Percentiles rank a stretch among this genome's conserved stretches.
phyloP scores from a whole-genome alignment of 2,888 invertebrate genomes.

The Caenorhabditis wallacei region DNA sequence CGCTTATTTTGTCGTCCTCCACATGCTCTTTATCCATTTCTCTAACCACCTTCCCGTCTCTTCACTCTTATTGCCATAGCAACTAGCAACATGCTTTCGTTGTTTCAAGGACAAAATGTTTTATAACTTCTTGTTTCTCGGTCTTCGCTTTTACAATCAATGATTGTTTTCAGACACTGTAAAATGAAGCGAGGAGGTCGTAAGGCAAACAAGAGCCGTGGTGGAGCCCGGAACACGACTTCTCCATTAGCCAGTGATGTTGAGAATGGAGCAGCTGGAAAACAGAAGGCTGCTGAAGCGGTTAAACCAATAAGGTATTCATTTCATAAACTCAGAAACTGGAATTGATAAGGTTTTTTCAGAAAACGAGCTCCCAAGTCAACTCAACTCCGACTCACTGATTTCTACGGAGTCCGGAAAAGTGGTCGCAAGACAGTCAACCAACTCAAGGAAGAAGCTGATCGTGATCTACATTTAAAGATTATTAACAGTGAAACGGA shows the following conservation, averaged over 20 bases:
- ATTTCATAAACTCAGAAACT: no score
- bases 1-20: no score
- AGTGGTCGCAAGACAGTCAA: not conserved
- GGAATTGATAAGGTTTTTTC: not conserved
- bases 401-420: not conserved
- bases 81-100: no score
- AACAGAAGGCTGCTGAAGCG: not conserved
- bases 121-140: no score
- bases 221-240: not conserved
- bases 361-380: not conserved
- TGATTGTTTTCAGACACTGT: no score
- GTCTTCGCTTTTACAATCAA: no score
- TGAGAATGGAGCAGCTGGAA: not conserved
- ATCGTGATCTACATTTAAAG: not conserved
- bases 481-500: not conserved
- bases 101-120: no score
- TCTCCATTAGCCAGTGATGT: not conserved
- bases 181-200: not conserved
- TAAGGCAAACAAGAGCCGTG: not conserved
- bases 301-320: not conserved
- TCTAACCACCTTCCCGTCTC: no score
- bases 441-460: not conserved
- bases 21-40: no score
- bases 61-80: no score
- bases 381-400: not conserved